Evolutionary conservation across 2,888 invertebrate species (phyloP), one percentile per base, ranked within the genome.

Genomic region (Cerastoderma edule): DNA sequence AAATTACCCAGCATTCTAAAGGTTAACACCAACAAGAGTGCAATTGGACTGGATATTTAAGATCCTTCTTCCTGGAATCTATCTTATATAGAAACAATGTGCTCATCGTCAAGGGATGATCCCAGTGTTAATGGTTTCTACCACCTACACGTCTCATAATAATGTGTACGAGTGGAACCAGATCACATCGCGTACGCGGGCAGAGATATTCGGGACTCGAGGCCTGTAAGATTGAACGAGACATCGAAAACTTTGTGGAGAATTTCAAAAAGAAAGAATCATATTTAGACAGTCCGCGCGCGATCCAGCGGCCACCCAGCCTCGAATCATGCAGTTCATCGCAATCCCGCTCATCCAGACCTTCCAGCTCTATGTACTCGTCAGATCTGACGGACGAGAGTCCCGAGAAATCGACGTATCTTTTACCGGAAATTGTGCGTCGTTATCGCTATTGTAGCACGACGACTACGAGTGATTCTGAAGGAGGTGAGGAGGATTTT

Each of bases 201-300:
- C 82, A 82, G 67, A 65, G 82, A 64, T 82, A 82, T 54, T 72
- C 72, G 33, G 82, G 82, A 19, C 64, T 79, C n/a, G 82, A 82
- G 57, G 82, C 82, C 32, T 82, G 79, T 60, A 86, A 89, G 78
- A 89, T 90, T 46, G 89, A 90, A 72, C 85, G 88, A 67, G 88
- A 89, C 67, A 90, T 90, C 65, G 88, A 89, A 73, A 87, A 83
- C 53, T 90, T 90, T 83, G 87, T 90, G 50, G 89, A 90, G 74
- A 89, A 87, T 67, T 90, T 90, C 74, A 87, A 88, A 66, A 83
- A 87, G 67, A 87, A 88, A 72, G 87, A 84, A 16, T 88, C 88
- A 28, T 79, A 80, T 8, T 69, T 88, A 50, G 89, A 89, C 68
- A 80, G 78, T 46, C 84, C 86, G 1, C 87, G 87, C 19, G 67